phyloP scores from a whole-genome alignment of 1,140 invertebrate genomes.

The Pentalonia nigronervosa region DNA sequence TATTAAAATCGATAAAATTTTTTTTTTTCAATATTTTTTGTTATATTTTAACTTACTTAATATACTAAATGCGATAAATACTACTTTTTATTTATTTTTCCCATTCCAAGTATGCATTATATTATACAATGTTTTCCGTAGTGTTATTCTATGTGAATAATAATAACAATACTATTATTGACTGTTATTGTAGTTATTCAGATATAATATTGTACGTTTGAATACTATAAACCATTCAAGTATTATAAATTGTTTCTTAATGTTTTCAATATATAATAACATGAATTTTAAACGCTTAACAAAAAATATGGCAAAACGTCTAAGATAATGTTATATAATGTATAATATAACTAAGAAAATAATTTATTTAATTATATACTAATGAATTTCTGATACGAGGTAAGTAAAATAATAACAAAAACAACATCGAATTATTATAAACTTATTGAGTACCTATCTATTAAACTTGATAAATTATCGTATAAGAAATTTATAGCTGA shows the following conservation, averaged over 20 bases:
- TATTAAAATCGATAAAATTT: neutral
- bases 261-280: no score
- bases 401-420: neutral
- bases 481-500: neutral
- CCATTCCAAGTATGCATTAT: neutral
- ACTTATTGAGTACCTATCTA: neutral
- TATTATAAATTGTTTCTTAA: no score
- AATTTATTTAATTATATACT: neutral
- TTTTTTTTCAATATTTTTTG: neutral
- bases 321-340: no score
- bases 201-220: neutral
- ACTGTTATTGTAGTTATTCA: neutral
- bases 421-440: neutral
- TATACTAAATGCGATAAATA: neutral
- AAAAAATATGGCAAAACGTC: no score
- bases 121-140: neutral
- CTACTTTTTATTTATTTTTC: slow-evolving; percentile 1
- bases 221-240: neutral
- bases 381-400: neutral
- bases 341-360: neutral
- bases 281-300: no score
- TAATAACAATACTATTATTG: neutral
- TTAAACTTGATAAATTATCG: neutral
- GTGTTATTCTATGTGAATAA: neutral
- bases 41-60: neutral